A percentile compares a stretch with the other conserved stretches of the same genome.
Evolutionary conservation across 2,888 invertebrate genomes (phyloP).

Genomic region (Aethes cnicana): DNA sequence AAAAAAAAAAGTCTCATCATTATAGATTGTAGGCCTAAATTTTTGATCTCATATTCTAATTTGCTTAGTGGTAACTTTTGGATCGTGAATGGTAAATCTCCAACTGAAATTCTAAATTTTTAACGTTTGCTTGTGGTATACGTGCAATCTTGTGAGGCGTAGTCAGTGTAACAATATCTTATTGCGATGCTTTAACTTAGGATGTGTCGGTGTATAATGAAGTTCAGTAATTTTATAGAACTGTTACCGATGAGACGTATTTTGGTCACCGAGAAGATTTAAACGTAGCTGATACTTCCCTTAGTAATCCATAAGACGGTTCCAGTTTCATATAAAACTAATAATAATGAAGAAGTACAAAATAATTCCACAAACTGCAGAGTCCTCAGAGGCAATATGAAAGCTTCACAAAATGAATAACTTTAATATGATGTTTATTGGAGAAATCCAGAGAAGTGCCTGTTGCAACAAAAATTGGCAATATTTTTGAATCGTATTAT

Average conservation of each 20-base stretch:
- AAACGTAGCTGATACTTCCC: conserved; percentile 60
- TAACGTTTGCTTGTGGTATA: conserved; percentile 68
- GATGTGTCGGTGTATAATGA: conserved; percentile 72
- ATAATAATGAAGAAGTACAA: conserved; percentile 74
- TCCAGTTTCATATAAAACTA: conserved; percentile 60
- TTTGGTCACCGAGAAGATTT: conserved; percentile 60
- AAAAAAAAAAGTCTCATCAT: conserved; percentile 76
- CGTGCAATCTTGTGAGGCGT: conserved; percentile 65
- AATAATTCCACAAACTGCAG: conserved; percentile 58
- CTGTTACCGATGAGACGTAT: conserved; percentile 66
- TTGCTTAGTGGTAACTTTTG: conserved; percentile 80
- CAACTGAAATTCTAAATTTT: conserved; percentile 77
- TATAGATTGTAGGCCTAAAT: conserved; percentile 81
- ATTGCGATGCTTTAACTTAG: conserved; percentile 82
- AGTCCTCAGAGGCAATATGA: conserved; percentile 72
- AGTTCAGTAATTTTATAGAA: conserved; percentile 73
- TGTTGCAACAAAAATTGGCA: conserved; percentile 81
- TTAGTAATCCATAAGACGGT: conserved; percentile 58
- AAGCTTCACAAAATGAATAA: conserved; percentile 73
- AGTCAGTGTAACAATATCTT: conserved; percentile 79
- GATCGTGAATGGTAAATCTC: conserved; percentile 72
- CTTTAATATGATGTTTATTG: conserved; percentile 80
- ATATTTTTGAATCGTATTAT: conserved; percentile 77
- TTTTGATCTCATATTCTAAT: conserved; percentile 83
- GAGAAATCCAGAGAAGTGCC: conserved; percentile 82